A percentile compares a stretch with the other conserved stretches of the same genome.
Conservation (phyloP, 2,113 vertebrate genomes). For the Pseudopodoces humilis region DNA sequence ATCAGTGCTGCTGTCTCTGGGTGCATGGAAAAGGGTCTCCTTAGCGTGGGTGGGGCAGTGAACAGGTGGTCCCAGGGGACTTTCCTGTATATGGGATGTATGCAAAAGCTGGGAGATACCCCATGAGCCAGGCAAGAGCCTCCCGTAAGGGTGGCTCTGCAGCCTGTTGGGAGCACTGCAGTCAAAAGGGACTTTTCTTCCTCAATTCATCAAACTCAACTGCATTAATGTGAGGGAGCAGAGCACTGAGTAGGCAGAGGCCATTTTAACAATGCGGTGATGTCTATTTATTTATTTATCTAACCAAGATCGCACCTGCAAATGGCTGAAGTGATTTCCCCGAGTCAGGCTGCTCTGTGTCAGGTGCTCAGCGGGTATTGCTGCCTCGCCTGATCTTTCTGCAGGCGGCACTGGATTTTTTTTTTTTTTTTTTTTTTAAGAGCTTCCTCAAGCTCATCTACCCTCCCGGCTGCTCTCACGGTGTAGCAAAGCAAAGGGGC, state of each 20-base stretch:
- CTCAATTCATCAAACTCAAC: not conserved
- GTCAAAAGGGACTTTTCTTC: not conserved
- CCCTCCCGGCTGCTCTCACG: not conserved
- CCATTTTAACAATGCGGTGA: not conserved
- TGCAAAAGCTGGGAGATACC: not conserved
- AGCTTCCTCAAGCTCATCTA: not conserved
- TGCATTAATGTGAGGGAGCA: not conserved
- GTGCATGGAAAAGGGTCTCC: not conserved
- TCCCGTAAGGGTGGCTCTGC: not conserved
- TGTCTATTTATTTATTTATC: not conserved
- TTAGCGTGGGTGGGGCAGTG: not conserved
- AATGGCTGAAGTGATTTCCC: not conserved
- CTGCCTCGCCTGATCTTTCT: not conserved
- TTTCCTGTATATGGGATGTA: rapidly evolving
- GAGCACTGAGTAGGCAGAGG: not conserved
- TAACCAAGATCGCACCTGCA: not conserved
- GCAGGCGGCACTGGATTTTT: not conserved
- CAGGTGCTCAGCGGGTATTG: not conserved
- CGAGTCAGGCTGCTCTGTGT: not conserved
- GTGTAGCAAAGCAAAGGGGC: not conserved
- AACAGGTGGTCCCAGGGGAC: not conserved
- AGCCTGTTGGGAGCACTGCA: not conserved
- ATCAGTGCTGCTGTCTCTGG: rapidly evolving
- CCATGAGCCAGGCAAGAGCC: not conserved
- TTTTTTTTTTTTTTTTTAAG: not conserved